Evolutionary conservation across 2,113 vertebrate genomes (phyloP), one percentile per base, ranked within the genome.

Genomic region (Tringa solitaria): DNA sequence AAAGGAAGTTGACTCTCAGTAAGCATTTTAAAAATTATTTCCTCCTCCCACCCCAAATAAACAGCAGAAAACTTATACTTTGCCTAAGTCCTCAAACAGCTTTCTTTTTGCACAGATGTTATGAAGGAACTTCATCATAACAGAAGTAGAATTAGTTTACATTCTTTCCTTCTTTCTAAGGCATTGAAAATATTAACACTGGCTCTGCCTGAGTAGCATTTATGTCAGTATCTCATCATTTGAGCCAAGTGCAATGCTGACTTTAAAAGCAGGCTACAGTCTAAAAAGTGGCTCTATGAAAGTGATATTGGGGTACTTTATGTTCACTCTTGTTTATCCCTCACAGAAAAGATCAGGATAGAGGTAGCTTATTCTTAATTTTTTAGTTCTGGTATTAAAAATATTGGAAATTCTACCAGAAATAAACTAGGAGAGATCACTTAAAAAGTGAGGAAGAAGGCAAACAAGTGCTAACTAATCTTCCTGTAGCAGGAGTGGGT

Each of bases 41-140:
- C 33, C 20, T 87, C 9, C 17, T 22, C 8, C 11, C 2, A 2
- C 22, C 27, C 12, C 43, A 87, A 82, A 96, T 80, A 97, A 96
- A 96, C 74, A 95, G 35, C 12, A 91, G 59, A 93, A 96, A 91
- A 96, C 86, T 48, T 63, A 54, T 51, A 22, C 39, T 94, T 93
- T 60, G 33, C 48, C 56, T 22, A 68, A 85, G 43, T 72, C 35
- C 79, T 90, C 59, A 89, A 90, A 79, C 19, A 84, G 39, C 61
- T 97, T 96, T 95, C 37, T 89, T 84, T 97, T 96, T 94, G 37
- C 64, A 93, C 54, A 56, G 35, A 82, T 94, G 37, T 93, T 87
- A 85, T 70, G 85, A 93, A 95, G 51, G 14, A 91, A 61, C 39
- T 75, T 73, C 78, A 77, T 82, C 76, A 78, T 79, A 91, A 94